Percentiles rank a stretch among this genome's conserved stretches.
Evolutionary conservation across 2,888 invertebrate species (phyloP).

Genomic region (Heterodera filipjevi): DNA sequence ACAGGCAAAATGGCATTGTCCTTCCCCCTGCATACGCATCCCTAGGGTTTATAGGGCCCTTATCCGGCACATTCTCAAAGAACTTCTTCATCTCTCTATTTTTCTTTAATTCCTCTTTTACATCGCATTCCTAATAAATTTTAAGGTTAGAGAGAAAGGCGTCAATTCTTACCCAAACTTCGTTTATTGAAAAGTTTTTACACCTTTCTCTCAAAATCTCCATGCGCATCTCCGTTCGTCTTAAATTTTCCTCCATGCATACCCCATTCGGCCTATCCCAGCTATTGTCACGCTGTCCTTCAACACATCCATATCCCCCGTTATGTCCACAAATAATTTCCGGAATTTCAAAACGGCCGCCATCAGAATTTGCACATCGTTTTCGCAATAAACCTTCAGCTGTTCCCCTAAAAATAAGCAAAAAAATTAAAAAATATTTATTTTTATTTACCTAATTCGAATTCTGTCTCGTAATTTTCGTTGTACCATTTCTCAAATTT

Average conservation of each 20-base stretch:
- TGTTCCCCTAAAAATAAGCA: too few relatives aligned
- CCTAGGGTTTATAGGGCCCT: background rate
- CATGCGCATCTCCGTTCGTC: background rate
- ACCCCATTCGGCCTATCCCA: background rate
- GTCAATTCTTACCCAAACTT: background rate
- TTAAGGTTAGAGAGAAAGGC: background rate
- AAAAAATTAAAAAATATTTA: too few relatives aligned
- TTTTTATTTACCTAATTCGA: too few relatives aligned
- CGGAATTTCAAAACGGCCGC: background rate
- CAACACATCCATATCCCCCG: background rate
- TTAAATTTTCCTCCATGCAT: background rate
- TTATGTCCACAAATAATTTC: background rate
- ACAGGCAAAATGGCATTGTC: background rate
- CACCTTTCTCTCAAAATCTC: background rate
- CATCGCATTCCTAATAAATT: background rate
- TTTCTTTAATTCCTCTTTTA: background rate
- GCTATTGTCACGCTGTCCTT: background rate
- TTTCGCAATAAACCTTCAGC: too few relatives aligned
- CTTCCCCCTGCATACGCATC: background rate
- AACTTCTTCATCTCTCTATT: background rate
- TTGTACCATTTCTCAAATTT: too few relatives aligned
- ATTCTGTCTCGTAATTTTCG: too few relatives aligned
- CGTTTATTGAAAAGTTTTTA: background rate
- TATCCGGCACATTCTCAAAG: background rate
- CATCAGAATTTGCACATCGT: background rate